Base-by-base conservation (phyloP, 2,888 invertebrate genomes). In the Strigamia maritima region DNA sequence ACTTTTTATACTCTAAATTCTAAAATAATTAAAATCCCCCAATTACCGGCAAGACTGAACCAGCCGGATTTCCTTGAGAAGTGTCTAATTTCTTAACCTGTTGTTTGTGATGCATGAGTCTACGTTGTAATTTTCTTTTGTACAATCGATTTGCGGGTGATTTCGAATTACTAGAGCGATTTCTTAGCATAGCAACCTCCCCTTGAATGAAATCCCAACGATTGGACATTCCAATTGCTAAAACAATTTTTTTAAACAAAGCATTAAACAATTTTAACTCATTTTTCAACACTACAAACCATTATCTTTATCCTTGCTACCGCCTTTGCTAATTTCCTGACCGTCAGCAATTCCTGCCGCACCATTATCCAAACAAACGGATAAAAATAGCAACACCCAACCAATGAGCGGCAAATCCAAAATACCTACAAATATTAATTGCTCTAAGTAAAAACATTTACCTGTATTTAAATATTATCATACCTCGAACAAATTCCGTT, bases 131-230 rank as follows among this genome's bases (percentile, higher is more conserved):
- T 84, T 84, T 84, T 54, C 84, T 81, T 1, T 85, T 81, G 81
- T 84, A 85, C 75, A 84, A 80, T 31, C 74, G 80, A 79, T 31
- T 76, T 28, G 70, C 82, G 80, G n/a, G 83, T 40, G 49, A 82
- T 26, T 35, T 82, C 80, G 16, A 79, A 54, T 26, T 81, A 60
- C 74, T 82, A 79, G 22, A 80, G 79, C 31, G 82, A 78, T 80
- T 80, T 40, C 82, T 81, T 40, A 82, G 83, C 89, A 86, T 90
- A 85, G 84, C 90, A 84, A 88, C 88, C 85, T 92, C 92, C 80
- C 94, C 94, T 82, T 94, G 93, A 84, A 96, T 93, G 88, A 95
- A 96, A 86, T 94, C 94, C 95, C 95, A 96, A 80, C 95, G 90
- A 78, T 89, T 89, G 31, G 88, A 82, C 24, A 82, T 44, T 16